These are phyloP conservation scores for Anthopleura sola DNA, from an alignment of 64 coral and sea anemone species.

Conservation along the genomic window DNA sequence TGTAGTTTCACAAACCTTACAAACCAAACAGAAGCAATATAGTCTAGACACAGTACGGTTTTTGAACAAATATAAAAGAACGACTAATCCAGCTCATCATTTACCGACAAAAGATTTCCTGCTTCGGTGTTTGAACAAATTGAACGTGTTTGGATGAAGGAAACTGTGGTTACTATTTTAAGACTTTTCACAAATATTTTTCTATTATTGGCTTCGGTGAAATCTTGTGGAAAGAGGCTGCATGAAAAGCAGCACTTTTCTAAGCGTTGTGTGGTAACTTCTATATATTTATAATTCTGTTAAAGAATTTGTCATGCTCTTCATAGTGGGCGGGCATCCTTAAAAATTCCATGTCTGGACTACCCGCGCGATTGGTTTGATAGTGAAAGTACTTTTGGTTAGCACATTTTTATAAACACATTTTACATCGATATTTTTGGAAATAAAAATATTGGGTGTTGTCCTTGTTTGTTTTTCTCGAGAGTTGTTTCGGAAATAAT, in stretches of 20 bases:
- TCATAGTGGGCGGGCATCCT: too few species aligned
- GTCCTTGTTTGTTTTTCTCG: too few species aligned
- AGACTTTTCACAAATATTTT: background rate
- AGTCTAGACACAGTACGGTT: background rate
- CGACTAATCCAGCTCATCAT: background rate
- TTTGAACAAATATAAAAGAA: background rate
- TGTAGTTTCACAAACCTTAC: background rate
- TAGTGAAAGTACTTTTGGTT: too few species aligned
- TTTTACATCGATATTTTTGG: too few species aligned
- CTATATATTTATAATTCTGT: background rate
- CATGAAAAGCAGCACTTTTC: background rate
- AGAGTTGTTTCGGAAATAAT: too few species aligned
- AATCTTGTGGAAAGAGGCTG: background rate
- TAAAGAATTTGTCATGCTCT: background rate
- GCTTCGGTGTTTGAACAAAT: conserved; percentile 1
- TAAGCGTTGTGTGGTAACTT: background rate
- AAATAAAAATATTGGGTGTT: too few species aligned
- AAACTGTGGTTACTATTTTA: background rate
- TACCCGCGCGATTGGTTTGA: too few species aligned
- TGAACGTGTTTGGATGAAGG: background rate
- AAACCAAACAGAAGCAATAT: background rate
- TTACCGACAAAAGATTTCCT: background rate
- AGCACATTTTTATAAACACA: too few species aligned
- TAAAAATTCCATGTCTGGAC: too few species aligned
- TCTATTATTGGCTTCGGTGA: background rate